Conservation (phyloP, 2,113 vertebrate species). For the Oreochromis spilurus region DNA sequence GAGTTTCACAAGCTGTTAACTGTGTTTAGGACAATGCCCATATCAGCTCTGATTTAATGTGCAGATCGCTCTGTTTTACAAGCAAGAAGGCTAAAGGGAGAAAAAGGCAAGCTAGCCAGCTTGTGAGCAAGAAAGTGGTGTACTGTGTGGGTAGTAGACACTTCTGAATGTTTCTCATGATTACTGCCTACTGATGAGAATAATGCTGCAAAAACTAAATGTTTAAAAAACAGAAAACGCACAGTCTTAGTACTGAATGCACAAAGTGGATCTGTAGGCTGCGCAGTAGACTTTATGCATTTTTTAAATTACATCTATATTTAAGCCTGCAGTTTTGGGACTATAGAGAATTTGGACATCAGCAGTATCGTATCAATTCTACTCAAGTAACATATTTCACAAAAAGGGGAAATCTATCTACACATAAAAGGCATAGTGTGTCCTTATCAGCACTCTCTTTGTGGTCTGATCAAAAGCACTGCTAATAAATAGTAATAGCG, state of each 20-base stretch:
- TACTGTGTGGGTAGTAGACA: slow-evolving; percentile 26
- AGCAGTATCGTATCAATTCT: rapidly evolving
- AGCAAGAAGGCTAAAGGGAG: neutral
- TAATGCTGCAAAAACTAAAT: neutral
- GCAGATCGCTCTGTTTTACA: neutral
- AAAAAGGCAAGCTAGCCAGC: neutral
- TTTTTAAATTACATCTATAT: neutral
- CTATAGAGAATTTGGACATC: neutral
- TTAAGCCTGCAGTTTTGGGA: neutral
- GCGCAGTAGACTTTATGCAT: neutral
- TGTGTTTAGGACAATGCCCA: slow-evolving; percentile 10
- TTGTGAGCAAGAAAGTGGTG: neutral
- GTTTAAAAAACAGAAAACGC: neutral
- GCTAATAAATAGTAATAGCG: neutral
- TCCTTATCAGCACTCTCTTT: neutral
- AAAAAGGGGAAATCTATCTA: neutral
- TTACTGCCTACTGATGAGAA: neutral
- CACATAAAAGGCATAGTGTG: neutral
- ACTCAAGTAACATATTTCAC: neutral
- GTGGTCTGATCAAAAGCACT: neutral
- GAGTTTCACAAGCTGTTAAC: slow-evolving; percentile 35
- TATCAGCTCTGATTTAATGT: slow-evolving; percentile 33
- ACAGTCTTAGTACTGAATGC: neutral
- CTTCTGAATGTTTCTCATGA: slow-evolving; percentile 9
- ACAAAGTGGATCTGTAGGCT: neutral